phyloP scores from a whole-genome alignment of 2,888 invertebrate genomes.

The Temnothorax ravouxi region DNA sequence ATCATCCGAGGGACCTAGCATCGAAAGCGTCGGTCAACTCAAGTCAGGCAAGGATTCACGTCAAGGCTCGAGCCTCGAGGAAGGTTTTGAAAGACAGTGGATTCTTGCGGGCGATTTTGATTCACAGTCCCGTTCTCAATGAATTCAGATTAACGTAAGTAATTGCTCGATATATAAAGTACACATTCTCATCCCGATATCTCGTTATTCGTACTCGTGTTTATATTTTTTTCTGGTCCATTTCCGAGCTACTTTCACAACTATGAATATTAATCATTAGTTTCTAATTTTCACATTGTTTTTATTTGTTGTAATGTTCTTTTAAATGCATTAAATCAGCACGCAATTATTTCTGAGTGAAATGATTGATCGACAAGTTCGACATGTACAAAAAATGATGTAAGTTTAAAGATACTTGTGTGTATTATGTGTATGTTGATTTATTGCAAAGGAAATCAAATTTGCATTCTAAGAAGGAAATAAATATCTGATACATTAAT shows the following conservation, averaged over 20 bases:
- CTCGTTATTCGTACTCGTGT: background rate
- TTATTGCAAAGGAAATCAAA: background rate
- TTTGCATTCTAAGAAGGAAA: background rate
- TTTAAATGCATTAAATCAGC: background rate
- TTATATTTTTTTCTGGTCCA: conserved; percentile 12
- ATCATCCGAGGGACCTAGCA: background rate
- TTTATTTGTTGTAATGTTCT: background rate
- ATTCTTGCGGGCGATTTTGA: background rate
- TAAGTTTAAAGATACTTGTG: conserved; percentile 25
- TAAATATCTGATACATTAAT: background rate
- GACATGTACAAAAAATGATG: background rate
- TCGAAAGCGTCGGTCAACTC: background rate
- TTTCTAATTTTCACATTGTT: conserved; percentile 18
- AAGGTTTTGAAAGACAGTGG: background rate
- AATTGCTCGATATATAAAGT: background rate
- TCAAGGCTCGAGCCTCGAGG: background rate
- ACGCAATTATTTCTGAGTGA: background rate
- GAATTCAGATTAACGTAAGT: conserved; percentile 37
- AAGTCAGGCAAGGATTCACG: background rate
- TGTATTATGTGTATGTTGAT: background rate
- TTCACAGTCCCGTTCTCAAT: background rate
- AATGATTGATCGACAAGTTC: conserved; percentile 1
- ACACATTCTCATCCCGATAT: background rate
- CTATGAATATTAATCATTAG: conserved; percentile 36
- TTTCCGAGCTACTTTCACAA: conserved; percentile 23